phyloP scores from a whole-genome alignment of 1,140 invertebrate species.

The Drosophila sturtevanti region DNA sequence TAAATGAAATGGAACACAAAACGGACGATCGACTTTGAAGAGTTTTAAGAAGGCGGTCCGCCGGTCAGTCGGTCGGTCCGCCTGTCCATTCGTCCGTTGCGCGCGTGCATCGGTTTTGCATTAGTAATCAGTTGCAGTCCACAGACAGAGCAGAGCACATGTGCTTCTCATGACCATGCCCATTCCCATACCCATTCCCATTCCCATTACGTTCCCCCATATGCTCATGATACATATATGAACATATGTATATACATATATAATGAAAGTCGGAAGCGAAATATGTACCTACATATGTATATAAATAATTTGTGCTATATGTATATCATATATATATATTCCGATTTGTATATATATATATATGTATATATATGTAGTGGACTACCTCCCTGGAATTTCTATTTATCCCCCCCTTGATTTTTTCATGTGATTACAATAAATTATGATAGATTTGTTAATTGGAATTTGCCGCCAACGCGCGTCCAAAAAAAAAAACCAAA shows the following conservation, averaged over 20 bases:
- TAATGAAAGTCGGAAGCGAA: slow-evolving; percentile 1
- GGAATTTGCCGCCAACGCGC: slow-evolving; percentile 56
- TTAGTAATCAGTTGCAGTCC: slow-evolving; percentile 19
- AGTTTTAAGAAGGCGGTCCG: slow-evolving; percentile 10
- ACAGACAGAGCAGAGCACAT: background rate
- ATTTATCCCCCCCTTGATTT: slow-evolving; percentile 14
- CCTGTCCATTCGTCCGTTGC: slow-evolving; percentile 30
- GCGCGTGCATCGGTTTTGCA: slow-evolving; percentile 34
- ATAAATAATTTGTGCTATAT: background rate
- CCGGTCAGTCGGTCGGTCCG: no score
- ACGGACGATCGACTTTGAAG: slow-evolving; percentile 24
- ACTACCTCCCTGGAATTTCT: slow-evolving; percentile 1
- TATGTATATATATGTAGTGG: slow-evolving; percentile 15
- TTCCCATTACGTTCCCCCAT: no score
- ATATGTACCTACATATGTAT: background rate
- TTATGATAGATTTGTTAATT: slow-evolving; percentile 81
- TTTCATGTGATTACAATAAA: slow-evolving; percentile 70
- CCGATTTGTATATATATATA: background rate
- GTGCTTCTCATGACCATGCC: background rate
- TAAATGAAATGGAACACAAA: slow-evolving; percentile 20
- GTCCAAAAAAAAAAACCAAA: background rate
- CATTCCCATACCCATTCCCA: background rate
- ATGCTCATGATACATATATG: background rate
- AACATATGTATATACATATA: background rate
- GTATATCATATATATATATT: background rate